Percentiles rank a stretch among this genome's conserved stretches.
Conservation (phyloP, 2,797 vertebrate species). For the Amniataba percoides region DNA sequence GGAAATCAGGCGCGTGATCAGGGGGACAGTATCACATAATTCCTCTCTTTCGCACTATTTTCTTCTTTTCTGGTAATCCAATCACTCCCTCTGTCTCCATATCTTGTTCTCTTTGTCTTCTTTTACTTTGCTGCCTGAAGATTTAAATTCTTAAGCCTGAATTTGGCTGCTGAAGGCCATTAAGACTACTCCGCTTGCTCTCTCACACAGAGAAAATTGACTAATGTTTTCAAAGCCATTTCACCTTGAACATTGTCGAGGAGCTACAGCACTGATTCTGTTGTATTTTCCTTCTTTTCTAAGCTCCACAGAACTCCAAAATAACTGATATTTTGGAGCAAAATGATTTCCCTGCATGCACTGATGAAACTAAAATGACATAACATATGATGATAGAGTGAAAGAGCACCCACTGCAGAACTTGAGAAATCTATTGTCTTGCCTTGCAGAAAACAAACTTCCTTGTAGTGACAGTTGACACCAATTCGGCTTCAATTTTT, state of each 20-base stretch:
- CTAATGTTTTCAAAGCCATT: constrained; percentile 24
- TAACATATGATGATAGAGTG: constrained; percentile 49
- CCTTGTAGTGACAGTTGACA: constrained; percentile 62
- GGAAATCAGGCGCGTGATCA: constrained; percentile 5
- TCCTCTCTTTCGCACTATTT: not conserved
- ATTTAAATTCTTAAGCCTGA: constrained; percentile 1
- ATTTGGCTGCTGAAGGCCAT: not conserved
- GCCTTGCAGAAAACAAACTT: constrained; percentile 60
- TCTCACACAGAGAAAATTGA: constrained; percentile 14
- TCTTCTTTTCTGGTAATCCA: not conserved
- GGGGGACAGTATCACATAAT: not conserved
- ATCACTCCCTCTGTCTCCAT: not conserved
- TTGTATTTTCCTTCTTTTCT: constrained; percentile 14
- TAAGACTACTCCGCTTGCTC: not conserved
- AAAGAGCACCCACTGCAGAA: constrained; percentile 51
- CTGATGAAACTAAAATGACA: constrained; percentile 40
- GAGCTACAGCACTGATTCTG: constrained; percentile 13
- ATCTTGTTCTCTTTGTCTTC: not conserved
- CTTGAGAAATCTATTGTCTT: constrained; percentile 58
- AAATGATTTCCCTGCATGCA: constrained; percentile 24
- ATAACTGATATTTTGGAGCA: not conserved
- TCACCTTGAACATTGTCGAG: constrained; percentile 35
- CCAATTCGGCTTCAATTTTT: constrained; percentile 59
- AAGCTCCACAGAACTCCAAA: not conserved
- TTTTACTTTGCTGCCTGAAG: not conserved